Conservation (phyloP, 2,888 invertebrate genomes). For the Lacanobia wlatinum region DNA sequence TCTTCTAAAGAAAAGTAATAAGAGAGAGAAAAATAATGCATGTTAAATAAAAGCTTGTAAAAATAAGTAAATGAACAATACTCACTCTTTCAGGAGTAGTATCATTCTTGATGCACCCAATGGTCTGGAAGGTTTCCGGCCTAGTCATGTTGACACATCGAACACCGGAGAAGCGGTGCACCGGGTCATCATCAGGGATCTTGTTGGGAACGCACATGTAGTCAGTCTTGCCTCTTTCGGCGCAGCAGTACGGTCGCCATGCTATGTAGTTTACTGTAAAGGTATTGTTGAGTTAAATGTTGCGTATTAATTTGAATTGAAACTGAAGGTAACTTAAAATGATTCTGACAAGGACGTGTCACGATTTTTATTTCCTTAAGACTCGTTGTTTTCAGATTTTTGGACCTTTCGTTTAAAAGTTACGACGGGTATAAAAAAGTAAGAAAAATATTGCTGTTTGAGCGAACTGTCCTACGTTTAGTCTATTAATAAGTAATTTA, state of each 20-base stretch:
- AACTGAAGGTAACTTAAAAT: not conserved
- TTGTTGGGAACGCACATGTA: slow-evolving; percentile 70
- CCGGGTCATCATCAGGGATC: slow-evolving; percentile 76
- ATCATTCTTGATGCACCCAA: slow-evolving; percentile 71
- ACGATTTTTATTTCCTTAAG: not conserved
- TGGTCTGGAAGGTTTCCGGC: slow-evolving; percentile 74
- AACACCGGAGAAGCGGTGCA: slow-evolving; percentile 74
- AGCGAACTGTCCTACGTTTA: too few species aligned
- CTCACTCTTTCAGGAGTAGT: slow-evolving; percentile 75
- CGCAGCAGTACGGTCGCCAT: slow-evolving; percentile 77
- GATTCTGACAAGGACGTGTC: not conserved
- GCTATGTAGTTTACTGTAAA: slow-evolving; percentile 72
- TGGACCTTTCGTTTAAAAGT: too few species aligned
- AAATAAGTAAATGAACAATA: not conserved
- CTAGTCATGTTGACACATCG: slow-evolving; percentile 77
- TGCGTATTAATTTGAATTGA: not conserved
- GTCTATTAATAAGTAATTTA: too few species aligned
- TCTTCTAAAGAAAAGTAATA: too few species aligned
- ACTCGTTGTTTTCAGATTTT: too few species aligned
- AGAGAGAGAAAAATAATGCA: too few species aligned
- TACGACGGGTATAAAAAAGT: too few species aligned
- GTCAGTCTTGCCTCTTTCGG: slow-evolving; percentile 71
- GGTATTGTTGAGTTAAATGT: not conserved
- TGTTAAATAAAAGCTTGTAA: too few species aligned
- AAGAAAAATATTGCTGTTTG: too few species aligned